Conservation (phyloP, 2,797 vertebrate species). For the Huso huso region DNA sequence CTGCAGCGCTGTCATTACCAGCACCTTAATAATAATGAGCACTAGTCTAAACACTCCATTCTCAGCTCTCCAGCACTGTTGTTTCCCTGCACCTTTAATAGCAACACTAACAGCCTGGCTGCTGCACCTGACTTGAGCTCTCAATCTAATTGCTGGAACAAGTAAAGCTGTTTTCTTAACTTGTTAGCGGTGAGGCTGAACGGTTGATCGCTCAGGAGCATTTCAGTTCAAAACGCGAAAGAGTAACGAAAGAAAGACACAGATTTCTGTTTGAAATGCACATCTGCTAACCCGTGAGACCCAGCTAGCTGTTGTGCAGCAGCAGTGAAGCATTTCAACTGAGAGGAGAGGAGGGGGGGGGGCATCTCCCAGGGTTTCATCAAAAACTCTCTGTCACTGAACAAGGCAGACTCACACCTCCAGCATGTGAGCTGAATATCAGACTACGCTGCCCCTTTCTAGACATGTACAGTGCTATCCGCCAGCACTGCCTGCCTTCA, state of each 20-base stretch:
- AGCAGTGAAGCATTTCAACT: not conserved
- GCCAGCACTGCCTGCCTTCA: no score
- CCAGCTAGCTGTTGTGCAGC: not conserved
- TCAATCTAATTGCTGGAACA: not conserved
- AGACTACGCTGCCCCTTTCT: no score
- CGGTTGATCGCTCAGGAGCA: not conserved
- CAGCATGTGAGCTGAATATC: no score
- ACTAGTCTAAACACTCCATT: no score
- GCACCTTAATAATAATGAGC: no score
- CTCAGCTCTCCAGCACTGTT: no score
- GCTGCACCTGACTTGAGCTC: not conserved
- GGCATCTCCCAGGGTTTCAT: not conserved
- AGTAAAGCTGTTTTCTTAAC: not conserved
- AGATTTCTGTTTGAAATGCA: not conserved
- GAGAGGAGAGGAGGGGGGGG: no score
- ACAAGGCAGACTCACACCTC: no score
- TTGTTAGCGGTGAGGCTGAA: not conserved
- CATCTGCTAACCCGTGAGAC: slow-evolving; percentile 1
- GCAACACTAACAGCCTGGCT: no score
- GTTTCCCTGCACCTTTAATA: no score
- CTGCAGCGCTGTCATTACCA: no score
- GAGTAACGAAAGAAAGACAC: not conserved
- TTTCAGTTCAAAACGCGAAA: not conserved
- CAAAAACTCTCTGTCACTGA: not conserved
- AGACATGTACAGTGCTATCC: no score